phyloP scores from a whole-genome alignment of 1,140 invertebrate genomes.

The Battus philenor region DNA sequence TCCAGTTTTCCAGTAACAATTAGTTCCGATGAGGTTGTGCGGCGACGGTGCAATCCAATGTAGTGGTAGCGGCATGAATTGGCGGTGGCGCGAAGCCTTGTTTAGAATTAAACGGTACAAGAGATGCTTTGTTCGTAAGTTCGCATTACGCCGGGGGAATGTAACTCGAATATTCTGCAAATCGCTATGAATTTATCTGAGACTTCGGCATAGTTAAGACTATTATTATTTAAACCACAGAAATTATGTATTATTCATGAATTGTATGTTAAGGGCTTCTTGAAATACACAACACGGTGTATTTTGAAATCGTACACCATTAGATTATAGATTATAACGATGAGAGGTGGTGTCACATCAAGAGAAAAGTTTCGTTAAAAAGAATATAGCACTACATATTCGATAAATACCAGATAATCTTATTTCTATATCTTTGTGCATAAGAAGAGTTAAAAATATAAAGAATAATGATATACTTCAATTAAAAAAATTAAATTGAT shows the following conservation, averaged over 20 bases:
- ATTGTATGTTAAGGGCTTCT: conserved; percentile 12
- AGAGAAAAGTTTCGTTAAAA: too few relatives aligned
- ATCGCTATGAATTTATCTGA: conserved; percentile 22
- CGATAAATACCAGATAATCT: too few relatives aligned
- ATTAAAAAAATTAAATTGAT: too few relatives aligned
- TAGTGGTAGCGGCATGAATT: conserved; percentile 26
- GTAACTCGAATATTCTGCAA: conserved; percentile 28
- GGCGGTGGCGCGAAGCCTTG: conserved; percentile 26
- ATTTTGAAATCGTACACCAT: too few relatives aligned
- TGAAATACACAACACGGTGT: too few relatives aligned
- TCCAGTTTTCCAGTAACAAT: conserved; percentile 27
- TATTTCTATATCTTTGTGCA: too few relatives aligned
- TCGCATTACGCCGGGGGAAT: conserved; percentile 28
- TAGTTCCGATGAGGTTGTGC: conserved; percentile 22
- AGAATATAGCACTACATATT: too few relatives aligned
- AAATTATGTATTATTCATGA: conserved; percentile 1
- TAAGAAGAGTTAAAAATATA: too few relatives aligned
- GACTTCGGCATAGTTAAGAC: conserved; percentile 1
- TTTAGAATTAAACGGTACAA: conserved; percentile 32
- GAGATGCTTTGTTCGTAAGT: conserved; percentile 34
- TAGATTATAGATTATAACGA: too few relatives aligned
- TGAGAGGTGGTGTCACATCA: too few relatives aligned
- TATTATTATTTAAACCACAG: conserved; percentile 9
- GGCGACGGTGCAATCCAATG: conserved; percentile 13
- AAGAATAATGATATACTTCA: too few relatives aligned